Evolutionary conservation across 2,113 vertebrate genomes (phyloP).

Genomic region (Microcebus jonahi): DNA sequence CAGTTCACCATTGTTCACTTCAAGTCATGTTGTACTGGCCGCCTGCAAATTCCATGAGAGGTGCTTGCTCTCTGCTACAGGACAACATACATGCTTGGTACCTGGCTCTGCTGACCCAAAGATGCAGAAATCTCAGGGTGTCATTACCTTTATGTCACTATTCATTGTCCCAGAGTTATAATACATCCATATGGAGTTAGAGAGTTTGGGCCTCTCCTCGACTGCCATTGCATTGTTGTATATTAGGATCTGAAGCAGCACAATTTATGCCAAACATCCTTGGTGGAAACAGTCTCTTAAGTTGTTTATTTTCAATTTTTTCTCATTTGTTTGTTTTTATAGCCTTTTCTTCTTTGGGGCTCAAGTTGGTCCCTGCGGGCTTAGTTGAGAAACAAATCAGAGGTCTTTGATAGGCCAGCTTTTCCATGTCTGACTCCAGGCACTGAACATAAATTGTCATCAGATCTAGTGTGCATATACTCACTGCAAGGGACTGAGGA

Average conservation of each 20-base stretch:
- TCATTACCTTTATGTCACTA: background rate
- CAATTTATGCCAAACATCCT: background rate
- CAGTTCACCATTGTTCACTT: background rate
- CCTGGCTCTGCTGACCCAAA: background rate
- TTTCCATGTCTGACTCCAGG: background rate
- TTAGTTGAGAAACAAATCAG: background rate
- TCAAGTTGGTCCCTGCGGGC: background rate
- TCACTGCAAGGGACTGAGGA: background rate
- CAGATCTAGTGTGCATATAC: too few species aligned
- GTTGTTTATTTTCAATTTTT: background rate
- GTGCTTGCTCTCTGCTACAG: background rate
- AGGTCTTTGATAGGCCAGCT: background rate
- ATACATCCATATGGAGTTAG: background rate
- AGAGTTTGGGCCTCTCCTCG: background rate
- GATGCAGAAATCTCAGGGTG: background rate
- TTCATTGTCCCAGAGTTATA: background rate
- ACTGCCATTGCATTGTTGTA: background rate
- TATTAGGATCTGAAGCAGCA: background rate
- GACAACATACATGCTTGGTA: rapidly evolving
- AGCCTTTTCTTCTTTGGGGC: background rate
- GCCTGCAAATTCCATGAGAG: background rate
- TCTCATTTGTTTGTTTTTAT: background rate
- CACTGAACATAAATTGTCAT: too few species aligned
- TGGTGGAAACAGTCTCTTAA: background rate
- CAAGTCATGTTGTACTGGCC: background rate